phyloP scores from a whole-genome alignment of 2,113 vertebrate species.

The Benitochromis conjunctus region DNA sequence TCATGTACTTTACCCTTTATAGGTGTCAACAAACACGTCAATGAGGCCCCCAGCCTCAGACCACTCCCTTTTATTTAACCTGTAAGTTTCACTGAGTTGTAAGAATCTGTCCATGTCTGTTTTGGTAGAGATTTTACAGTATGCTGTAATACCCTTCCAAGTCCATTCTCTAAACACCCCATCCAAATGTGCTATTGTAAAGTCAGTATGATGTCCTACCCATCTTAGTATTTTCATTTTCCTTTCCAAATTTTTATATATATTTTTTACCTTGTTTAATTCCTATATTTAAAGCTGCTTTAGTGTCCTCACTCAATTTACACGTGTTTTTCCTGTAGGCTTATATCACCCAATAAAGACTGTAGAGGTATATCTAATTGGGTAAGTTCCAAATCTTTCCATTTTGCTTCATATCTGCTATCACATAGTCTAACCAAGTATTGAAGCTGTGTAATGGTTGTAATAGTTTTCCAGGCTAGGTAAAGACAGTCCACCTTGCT shows the following conservation, averaged over 20 bases:
- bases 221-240: not conserved
- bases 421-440: not conserved
- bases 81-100: not conserved
- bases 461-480: not conserved
- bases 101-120: not conserved
- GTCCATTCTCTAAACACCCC: not conserved
- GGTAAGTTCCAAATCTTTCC: not conserved
- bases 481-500: not conserved
- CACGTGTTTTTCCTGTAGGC: not conserved
- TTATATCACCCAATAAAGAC: not conserved
- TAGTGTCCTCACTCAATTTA: not conserved
- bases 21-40: not conserved
- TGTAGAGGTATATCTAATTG: not conserved
- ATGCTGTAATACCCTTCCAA: not conserved
- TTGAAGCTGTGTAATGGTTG: not conserved
- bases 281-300: not conserved
- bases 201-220: not conserved
- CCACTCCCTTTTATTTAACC: not conserved
- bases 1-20: not conserved
- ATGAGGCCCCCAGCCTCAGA: not conserved
- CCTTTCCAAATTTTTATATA: not conserved
- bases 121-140: not conserved
- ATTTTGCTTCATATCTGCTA: not conserved
- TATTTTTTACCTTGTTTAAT: not conserved
- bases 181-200: not conserved